Evolutionary conservation across 2,888 invertebrate genomes (phyloP).

Genomic region (Papilio protenor): DNA sequence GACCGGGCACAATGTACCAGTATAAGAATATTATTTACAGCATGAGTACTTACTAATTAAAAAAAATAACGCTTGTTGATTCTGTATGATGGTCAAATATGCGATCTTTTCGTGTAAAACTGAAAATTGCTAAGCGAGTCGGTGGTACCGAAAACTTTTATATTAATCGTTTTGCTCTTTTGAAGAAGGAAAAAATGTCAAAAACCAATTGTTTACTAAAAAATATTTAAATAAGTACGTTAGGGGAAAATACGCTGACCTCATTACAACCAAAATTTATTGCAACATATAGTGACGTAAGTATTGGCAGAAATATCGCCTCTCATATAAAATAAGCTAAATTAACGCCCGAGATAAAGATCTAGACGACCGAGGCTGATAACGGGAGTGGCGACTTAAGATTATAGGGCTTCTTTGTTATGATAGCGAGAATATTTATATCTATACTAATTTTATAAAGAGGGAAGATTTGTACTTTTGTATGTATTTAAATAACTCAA

Average conservation of each 20-base stretch:
- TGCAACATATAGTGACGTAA: slow-evolving; percentile 1
- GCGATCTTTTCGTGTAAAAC: too few relatives aligned
- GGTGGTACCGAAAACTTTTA: too few relatives aligned
- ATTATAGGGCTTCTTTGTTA: neutral
- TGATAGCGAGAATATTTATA: neutral
- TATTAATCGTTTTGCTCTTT: neutral
- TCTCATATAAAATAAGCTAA: neutral
- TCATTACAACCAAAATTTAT: neutral
- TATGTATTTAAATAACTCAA: too few relatives aligned
- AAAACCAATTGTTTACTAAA: neutral
- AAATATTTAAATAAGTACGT: neutral
- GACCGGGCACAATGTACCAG: neutral
- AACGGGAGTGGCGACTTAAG: neutral
- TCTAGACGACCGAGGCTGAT: slow-evolving; percentile 5
- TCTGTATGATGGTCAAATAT: too few relatives aligned
- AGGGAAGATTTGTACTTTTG: too few relatives aligned
- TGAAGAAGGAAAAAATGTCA: neutral
- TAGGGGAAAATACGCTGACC: neutral
- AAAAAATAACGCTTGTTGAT: neutral
- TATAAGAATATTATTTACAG: neutral
- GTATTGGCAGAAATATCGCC: neutral
- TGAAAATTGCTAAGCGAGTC: too few relatives aligned
- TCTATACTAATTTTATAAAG: neutral
- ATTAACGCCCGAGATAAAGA: neutral
- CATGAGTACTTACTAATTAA: neutral